Evolutionary conservation across 2,797 vertebrate species (phyloP).

Genomic region (Lutra lutra): DNA sequence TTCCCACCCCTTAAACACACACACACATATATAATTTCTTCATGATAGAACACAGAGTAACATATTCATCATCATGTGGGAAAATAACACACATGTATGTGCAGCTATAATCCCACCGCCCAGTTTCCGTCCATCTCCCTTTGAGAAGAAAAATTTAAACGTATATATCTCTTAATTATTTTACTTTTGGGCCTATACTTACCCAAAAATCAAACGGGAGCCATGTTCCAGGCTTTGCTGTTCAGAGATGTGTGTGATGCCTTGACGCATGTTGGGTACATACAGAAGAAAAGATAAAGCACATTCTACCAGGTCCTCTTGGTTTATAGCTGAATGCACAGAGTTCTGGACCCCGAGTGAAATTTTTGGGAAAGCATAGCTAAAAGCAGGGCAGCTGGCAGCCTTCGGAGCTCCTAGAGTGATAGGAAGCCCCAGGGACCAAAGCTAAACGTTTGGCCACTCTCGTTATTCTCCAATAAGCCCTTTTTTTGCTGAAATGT

Average conservation of each 20-base stretch:
- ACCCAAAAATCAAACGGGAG: not conserved
- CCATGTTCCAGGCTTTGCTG: not conserved
- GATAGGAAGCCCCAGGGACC: not conserved
- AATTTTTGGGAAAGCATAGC: not conserved
- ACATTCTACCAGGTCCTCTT: not conserved
- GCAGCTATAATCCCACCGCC: not conserved
- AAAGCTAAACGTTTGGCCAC: not conserved
- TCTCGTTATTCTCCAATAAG: not conserved
- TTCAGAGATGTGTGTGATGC: not conserved
- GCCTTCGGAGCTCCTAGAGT: not conserved
- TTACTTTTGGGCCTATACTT: not conserved
- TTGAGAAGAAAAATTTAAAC: slow-evolving; percentile 26
- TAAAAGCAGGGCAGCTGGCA: not conserved
- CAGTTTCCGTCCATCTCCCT: not conserved
- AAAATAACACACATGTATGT: not conserved
- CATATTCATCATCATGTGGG: not conserved
- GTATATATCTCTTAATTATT: not conserved
- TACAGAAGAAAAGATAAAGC: not conserved
- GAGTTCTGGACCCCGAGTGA: not conserved
- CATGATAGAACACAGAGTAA: not conserved
- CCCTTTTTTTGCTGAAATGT: slow-evolving; percentile 5
- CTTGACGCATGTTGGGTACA: not conserved
- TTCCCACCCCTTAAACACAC: not conserved
- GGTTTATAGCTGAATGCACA: not conserved
- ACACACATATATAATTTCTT: not conserved